Evolutionary conservation across 2,888 invertebrate genomes (phyloP).

Genomic region (Drosophila barbarae): DNA sequence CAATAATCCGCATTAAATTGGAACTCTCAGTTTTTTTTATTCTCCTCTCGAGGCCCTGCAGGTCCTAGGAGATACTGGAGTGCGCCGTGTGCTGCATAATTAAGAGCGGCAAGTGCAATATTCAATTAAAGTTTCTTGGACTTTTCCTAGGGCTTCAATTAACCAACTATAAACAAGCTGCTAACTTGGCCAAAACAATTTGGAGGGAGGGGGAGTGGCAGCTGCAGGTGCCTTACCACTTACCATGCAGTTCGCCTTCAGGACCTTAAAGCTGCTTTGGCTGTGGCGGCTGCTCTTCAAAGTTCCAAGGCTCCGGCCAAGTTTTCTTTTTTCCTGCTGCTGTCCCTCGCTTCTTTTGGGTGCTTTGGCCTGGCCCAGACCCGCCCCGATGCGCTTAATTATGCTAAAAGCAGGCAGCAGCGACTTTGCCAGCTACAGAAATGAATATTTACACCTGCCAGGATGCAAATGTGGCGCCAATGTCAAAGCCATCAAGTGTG

Average conservation of each 20-base stretch:
- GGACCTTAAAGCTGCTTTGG: constrained; percentile 50
- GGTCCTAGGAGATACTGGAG: constrained; percentile 4
- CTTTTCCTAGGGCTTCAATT: constrained; percentile 52
- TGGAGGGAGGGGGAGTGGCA: constrained; percentile 28
- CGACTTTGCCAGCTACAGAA: constrained; percentile 53
- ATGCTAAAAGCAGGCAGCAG: constrained; percentile 59
- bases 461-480: constrained; percentile 53
- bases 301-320: constrained; percentile 36
- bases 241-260: constrained; percentile 54
- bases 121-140: constrained; percentile 54
- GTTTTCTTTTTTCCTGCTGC: constrained; percentile 15
- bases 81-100: constrained; percentile 24
- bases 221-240: constrained; percentile 40
- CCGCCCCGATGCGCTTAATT: constrained; percentile 54
- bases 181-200: constrained; percentile 39
- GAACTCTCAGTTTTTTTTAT: background rate
- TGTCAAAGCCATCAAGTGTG: constrained; percentile 60
- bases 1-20: constrained; percentile 27
- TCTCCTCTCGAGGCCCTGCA: background rate
- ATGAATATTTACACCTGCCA: constrained; percentile 56
- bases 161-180: constrained; percentile 60
- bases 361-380: background rate
- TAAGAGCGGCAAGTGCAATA: constrained; percentile 37
- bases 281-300: constrained; percentile 37
- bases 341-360: constrained; percentile 9